Percentiles rank a stretch among this genome's conserved stretches.
These are phyloP conservation scores for Alviniconcha marisindica DNA, from an alignment of 1,140 invertebrate genomes.

Conservation along the genomic window DNA sequence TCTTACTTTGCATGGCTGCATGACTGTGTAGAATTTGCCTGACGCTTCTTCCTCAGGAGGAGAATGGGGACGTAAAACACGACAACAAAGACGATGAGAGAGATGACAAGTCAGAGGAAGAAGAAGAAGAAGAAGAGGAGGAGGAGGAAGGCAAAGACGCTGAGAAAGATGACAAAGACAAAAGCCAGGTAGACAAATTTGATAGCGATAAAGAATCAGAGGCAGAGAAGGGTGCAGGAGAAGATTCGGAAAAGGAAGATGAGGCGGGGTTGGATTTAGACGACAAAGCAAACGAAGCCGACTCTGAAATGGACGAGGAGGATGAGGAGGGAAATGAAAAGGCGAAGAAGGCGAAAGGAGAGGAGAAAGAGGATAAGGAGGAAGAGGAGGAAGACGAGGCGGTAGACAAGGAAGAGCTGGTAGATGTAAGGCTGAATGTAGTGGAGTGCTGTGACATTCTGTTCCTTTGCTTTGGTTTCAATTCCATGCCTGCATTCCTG, in stretches of 20 bases:
- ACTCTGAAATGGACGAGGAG: conserved; percentile 22
- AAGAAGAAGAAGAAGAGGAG: conserved; percentile 37
- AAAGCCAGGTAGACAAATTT: conserved; percentile 27
- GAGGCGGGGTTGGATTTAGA: not conserved
- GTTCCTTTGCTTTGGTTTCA: not conserved
- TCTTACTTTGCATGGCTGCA: not conserved
- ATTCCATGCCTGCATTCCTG: too few relatives aligned
- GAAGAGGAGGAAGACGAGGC: conserved; percentile 17
- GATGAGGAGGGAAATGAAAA: conserved; percentile 32
- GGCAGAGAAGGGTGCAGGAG: conserved; percentile 30
- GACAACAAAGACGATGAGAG: not conserved
- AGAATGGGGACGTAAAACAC: not conserved
- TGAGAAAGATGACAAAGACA: conserved; percentile 39
- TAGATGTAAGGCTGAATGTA: not conserved
- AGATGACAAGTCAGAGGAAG: not conserved
- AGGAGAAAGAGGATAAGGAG: conserved; percentile 22
- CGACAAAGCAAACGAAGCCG: not conserved
- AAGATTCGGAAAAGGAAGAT: conserved; percentile 12
- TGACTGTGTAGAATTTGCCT: conserved; percentile 24
- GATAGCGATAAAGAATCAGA: conserved; percentile 30
- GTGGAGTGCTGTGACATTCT: not conserved
- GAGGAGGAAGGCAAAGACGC: conserved; percentile 28
- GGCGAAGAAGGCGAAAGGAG: not conserved
- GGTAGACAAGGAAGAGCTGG: conserved; percentile 1
- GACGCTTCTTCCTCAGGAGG: conserved; percentile 9